These are phyloP conservation scores for Oikopleura dioica DNA, from an alignment of 23 tunicate species.

Conservation along the genomic window DNA sequence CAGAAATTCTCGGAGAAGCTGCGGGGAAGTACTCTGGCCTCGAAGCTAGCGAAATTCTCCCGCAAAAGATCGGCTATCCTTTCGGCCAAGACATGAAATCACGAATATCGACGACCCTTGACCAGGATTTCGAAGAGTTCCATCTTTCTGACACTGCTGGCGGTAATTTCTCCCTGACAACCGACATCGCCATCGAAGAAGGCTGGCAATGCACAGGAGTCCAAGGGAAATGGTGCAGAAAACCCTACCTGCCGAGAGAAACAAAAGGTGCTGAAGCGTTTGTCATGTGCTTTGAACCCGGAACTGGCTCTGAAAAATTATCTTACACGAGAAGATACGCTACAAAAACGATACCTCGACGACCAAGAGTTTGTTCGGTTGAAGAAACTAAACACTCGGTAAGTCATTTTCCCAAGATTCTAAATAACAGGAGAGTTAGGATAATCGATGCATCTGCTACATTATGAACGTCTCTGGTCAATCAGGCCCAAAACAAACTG, in stretches of 20 bases:
- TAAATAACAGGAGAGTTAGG: too few species aligned
- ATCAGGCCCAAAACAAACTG: background rate
- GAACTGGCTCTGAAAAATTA: slow-evolving; percentile 4
- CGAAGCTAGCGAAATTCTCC: background rate
- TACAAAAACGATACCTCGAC: too few species aligned
- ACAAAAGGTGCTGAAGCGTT: slow-evolving; percentile 6
- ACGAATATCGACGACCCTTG: background rate
- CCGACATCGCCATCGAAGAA: background rate
- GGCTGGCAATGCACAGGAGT: slow-evolving; percentile 7
- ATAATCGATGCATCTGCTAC: background rate
- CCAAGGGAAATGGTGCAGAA: slow-evolving; percentile 11
- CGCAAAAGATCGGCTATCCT: background rate
- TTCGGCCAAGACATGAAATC: background rate
- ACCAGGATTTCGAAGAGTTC: background rate
- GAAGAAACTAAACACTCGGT: too few species aligned
- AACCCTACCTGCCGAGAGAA: background rate
- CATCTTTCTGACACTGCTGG: background rate
- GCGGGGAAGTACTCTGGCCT: background rate
- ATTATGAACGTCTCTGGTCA: slow-evolving; percentile 7
- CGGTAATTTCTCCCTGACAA: background rate
- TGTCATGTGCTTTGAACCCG: slow-evolving; percentile 8
- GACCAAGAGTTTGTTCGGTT: too few species aligned
- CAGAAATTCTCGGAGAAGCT: background rate
- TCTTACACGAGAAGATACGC: too few species aligned
- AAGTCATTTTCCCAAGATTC: too few species aligned